Conservation (phyloP, 2,113 vertebrate species). For the Arvicanthis niloticus region DNA sequence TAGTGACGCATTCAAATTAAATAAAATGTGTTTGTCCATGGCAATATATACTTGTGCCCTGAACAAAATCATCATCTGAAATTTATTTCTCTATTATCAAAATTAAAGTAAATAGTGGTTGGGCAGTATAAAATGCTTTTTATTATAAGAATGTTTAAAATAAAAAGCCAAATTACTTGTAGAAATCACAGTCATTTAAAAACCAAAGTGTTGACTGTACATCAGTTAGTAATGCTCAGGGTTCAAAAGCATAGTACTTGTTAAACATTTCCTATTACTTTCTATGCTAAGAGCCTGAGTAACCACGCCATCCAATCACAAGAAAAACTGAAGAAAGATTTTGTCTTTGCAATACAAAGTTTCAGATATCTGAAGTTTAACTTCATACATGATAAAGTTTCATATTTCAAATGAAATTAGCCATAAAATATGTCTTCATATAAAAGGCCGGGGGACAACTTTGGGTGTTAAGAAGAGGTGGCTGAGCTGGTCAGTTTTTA, state of each 20-base stretch:
- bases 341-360: background rate
- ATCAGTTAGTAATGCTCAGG: background rate
- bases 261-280: background rate
- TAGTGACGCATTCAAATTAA: background rate
- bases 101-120: background rate
- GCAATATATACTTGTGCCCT: background rate
- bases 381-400: background rate
- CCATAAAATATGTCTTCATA: background rate
- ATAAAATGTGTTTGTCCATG: background rate
- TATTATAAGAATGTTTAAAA: background rate
- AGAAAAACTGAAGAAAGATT: background rate
- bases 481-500: background rate
- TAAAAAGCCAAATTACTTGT: background rate
- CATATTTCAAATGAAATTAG: background rate
- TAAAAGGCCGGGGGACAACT: background rate
- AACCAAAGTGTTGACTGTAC: background rate
- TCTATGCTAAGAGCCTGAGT: background rate
- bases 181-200: background rate
- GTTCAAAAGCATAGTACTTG: background rate
- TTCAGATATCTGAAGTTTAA: background rate
- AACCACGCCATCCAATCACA: background rate
- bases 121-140: slow-evolving; percentile 4
- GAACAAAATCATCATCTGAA: background rate
- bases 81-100: background rate
- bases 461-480: background rate